Evolutionary conservation across 2,888 invertebrate genomes (phyloP).

Genomic region (Drosophila peninsularis): DNA sequence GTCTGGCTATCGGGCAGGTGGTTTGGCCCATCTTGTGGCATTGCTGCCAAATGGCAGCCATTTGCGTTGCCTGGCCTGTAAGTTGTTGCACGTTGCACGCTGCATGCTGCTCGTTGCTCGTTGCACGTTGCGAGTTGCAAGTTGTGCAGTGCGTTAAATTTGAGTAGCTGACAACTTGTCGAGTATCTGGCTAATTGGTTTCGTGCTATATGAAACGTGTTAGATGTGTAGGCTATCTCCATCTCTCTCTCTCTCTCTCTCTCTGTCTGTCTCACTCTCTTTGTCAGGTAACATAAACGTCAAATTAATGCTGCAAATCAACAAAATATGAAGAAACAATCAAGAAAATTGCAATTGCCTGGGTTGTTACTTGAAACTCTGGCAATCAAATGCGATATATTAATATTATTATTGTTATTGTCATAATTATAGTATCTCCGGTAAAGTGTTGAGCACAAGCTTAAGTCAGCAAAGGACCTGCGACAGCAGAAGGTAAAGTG

Average conservation of each 20-base stretch:
- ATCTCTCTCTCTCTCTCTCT: too few species aligned
- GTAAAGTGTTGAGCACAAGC: too few species aligned
- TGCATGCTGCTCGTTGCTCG: slow-evolving; percentile 3
- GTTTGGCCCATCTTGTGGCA: slow-evolving; percentile 17
- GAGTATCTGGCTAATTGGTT: slow-evolving; percentile 59
- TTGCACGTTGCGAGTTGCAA: slow-evolving; percentile 16
- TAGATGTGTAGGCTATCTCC: slow-evolving; percentile 14
- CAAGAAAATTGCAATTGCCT: background rate
- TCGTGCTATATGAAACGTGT: slow-evolving; percentile 54
- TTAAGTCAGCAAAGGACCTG: too few species aligned
- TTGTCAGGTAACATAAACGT: background rate
- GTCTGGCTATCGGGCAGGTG: slow-evolving; percentile 16
- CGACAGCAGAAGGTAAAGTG: too few species aligned
- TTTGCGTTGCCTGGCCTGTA: slow-evolving; percentile 28
- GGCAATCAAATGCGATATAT: background rate
- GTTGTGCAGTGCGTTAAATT: slow-evolving; percentile 58
- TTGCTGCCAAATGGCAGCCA: slow-evolving; percentile 38
- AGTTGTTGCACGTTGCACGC: slow-evolving; percentile 35
- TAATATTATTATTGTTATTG: background rate
- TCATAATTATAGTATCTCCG: too few species aligned
- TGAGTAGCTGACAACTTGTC: slow-evolving; percentile 62
- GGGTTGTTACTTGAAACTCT: background rate
- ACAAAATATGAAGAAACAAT: background rate
- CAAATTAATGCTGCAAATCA: background rate
- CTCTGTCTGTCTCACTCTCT: too few species aligned